These are phyloP conservation scores for Oophaga sylvatica DNA, from an alignment of 2,797 vertebrate species.

Conservation along the genomic window DNA sequence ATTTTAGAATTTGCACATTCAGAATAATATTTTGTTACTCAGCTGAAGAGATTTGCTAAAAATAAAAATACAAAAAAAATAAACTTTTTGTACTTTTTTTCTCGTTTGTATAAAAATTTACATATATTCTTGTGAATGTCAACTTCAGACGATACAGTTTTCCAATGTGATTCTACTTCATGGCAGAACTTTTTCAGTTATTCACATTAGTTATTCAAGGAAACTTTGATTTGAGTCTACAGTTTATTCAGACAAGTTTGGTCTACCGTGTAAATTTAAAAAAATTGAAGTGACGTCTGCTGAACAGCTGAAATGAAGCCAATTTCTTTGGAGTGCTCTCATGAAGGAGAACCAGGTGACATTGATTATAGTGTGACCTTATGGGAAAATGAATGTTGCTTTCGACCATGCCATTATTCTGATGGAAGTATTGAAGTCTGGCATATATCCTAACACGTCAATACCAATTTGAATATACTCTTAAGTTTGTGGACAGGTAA, in stretches of 20 bases:
- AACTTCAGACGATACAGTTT: not conserved
- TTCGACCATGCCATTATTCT: constrained; percentile 32
- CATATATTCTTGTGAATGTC: not conserved
- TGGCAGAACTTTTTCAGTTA: not conserved
- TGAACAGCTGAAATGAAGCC: constrained; percentile 3
- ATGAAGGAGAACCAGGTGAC: constrained; percentile 27
- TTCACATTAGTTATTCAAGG: not conserved
- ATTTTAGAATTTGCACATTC: too few relatives aligned
- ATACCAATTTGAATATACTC: constrained; percentile 3
- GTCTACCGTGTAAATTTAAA: not conserved
- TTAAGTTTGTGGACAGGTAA: not conserved
- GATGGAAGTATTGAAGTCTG: constrained; percentile 35
- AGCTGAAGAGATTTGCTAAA: too few relatives aligned
- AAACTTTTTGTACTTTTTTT: not conserved
- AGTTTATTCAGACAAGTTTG: constrained; percentile 11
- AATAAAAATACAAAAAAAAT: not conserved
- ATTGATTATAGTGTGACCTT: constrained; percentile 32
- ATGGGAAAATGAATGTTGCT: constrained; percentile 14
- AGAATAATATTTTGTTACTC: too few relatives aligned
- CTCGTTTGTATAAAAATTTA: not conserved
- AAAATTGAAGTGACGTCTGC: constrained; percentile 4
- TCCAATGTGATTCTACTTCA: constrained; percentile 1
- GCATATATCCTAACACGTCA: constrained; percentile 32
- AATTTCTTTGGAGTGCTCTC: not conserved
- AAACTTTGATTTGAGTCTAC: constrained; percentile 6